Evolutionary conservation across 2,113 vertebrate genomes (phyloP), one percentile per base, ranked within the genome.

Genomic region (Zosterops borbonicus): DNA sequence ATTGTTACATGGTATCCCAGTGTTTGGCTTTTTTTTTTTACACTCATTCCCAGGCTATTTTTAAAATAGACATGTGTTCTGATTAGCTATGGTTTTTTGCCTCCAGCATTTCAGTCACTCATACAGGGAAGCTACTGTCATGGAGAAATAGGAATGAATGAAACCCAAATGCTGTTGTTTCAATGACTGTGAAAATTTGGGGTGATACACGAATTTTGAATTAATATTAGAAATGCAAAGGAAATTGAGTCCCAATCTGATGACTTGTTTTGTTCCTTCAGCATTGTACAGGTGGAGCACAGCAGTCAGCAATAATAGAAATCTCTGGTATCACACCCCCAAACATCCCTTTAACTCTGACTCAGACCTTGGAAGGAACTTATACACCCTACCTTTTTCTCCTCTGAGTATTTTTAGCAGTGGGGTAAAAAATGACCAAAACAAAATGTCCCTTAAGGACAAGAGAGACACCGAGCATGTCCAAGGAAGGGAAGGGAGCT

Each of bases 381-480:
- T 50, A 12, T 33, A 29, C 9, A 28, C 2, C 3, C 2, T 12
- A 28, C 4, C 8, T 58, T 25, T 28, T 63, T 60, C 33, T 80
- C 2, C 18, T 52, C 13, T 52, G 5, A 1, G 0, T 35, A 33
- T 53, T 20, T 65, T 11, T 15, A 25, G 31, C 15, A 25, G 3
- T 2, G 1, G 22, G 4, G 15, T 9, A 79, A 46, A 83, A 83
- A 69, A 69, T 31, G 14, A 77, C 8, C 2, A 27, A 50, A 84
- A 37, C 3, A n/a, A 73, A 47, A 4, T 10, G 16, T 2, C 4
- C 4, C 6, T 25, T 41, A 24, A 25, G 6, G 5, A 39, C 20
- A 67, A 3, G 59, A 52, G 20, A 68, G 20, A n/a, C n/a, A 2
- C 0, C 0, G 39, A 62, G n/a, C 0, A 0, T 55, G 41, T 55